These are phyloP conservation scores for Leucania comma DNA, from an alignment of 2,888 invertebrate genomes.

Conservation along the genomic window DNA sequence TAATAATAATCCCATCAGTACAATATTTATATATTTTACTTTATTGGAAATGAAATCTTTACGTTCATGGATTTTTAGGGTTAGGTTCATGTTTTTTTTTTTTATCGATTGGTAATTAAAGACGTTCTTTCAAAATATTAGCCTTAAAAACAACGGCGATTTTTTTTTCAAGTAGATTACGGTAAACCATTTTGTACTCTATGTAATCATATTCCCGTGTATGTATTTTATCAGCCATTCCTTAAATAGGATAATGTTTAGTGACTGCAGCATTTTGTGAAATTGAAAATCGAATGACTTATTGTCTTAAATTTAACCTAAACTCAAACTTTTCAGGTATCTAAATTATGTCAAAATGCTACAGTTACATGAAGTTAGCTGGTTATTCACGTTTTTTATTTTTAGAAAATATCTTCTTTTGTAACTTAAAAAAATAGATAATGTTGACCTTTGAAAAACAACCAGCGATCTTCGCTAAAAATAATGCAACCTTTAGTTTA, in stretches of 20 bases:
- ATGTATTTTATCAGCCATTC: slow-evolving; percentile 37
- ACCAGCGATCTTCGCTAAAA: slow-evolving; percentile 48
- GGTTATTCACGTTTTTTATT: slow-evolving; percentile 9
- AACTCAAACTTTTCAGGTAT: neutral
- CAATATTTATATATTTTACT: slow-evolving; percentile 14
- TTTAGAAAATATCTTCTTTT: neutral
- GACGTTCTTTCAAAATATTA: slow-evolving; percentile 29
- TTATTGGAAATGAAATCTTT: slow-evolving; percentile 1
- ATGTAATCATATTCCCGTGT: slow-evolving; percentile 32
- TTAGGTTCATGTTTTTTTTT: neutral
- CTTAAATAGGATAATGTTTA: slow-evolving; percentile 13
- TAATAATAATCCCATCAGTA: slow-evolving; percentile 10
- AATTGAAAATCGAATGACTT: neutral
- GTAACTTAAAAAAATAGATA: neutral
- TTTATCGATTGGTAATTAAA: slow-evolving; percentile 38
- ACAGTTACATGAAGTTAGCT: slow-evolving; percentile 34
- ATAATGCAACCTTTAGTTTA: slow-evolving; percentile 49
- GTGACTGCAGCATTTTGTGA: slow-evolving; percentile 34
- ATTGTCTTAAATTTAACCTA: too few relatives aligned
- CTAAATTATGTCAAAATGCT: slow-evolving; percentile 30
- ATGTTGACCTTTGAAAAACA: slow-evolving; percentile 2
- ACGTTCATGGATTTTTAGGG: neutral
- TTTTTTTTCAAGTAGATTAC: slow-evolving; percentile 15
- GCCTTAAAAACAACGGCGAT: neutral
- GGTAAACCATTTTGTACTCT: slow-evolving; percentile 20